These are phyloP conservation scores for Trypoxylus dichotomus DNA, from an alignment of 1,140 invertebrate species.

Conservation along the genomic window DNA sequence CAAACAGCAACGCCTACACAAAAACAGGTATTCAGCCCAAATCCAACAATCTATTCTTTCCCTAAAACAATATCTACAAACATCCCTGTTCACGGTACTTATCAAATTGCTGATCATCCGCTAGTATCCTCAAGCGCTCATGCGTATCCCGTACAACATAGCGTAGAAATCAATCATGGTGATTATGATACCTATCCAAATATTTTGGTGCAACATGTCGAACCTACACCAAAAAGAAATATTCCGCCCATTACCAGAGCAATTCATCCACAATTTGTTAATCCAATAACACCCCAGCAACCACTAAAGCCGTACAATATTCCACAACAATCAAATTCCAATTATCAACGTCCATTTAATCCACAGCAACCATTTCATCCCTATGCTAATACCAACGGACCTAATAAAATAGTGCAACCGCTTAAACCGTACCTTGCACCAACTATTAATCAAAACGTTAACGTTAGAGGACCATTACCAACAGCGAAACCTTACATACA, in stretches of 20 bases:
- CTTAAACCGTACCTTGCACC: background rate
- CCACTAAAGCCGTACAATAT: background rate
- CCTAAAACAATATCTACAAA: background rate
- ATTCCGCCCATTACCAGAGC: background rate
- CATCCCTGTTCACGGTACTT: background rate
- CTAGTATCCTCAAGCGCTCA: background rate
- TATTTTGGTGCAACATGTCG: background rate
- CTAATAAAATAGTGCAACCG: background rate
- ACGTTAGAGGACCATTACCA: background rate
- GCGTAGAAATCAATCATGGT: background rate
- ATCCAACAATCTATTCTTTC: background rate
- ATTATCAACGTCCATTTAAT: background rate
- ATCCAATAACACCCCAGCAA: background rate
- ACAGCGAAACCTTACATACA: background rate
- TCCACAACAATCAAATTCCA: background rate
- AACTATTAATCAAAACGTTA: background rate
- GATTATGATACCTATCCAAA: background rate
- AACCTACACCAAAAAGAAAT: background rate
- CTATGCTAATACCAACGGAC: too few relatives aligned
- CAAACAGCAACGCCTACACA: background rate
- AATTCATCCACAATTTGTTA: background rate
- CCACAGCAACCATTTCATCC: background rate
- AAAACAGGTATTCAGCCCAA: background rate
- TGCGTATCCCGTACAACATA: conserved; percentile 18
- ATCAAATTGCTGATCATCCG: background rate